phyloP scores from a whole-genome alignment of 2,888 invertebrate species.

The Xestia xanthographa region DNA sequence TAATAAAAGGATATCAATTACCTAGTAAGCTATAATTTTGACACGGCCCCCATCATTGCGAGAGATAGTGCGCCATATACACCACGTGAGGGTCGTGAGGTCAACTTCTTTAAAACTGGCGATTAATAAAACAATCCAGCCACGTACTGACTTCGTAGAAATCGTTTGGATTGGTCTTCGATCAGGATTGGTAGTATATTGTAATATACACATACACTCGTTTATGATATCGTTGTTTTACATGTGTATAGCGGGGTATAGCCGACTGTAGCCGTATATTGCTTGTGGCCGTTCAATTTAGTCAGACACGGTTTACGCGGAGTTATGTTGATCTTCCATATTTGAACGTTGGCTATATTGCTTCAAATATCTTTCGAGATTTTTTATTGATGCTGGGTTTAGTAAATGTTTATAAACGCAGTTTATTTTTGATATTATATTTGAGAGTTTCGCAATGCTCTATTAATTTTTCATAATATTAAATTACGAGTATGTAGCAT shows the following conservation, averaged over 20 bases:
- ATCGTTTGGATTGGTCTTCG: too few relatives aligned
- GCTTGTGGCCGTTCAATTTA: conserved; percentile 63
- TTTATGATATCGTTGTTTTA: conserved; percentile 41
- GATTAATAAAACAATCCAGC: background rate
- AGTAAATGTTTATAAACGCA: conserved; percentile 30
- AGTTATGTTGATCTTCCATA: conserved; percentile 64
- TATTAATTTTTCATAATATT: background rate
- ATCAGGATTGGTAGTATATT: background rate
- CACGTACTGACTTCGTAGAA: background rate
- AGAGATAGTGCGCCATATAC: background rate
- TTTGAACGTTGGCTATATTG: conserved; percentile 59
- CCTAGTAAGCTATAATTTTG: background rate
- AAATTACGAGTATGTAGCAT: background rate
- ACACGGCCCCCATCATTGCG: too few relatives aligned
- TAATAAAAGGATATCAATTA: too few relatives aligned
- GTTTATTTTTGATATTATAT: conserved; percentile 7
- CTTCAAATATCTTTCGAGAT: conserved; percentile 53
- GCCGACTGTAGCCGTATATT: conserved; percentile 25
- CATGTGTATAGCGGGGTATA: conserved; percentile 41
- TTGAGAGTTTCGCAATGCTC: background rate
- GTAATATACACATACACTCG: conserved; percentile 23
- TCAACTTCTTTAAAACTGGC: background rate
- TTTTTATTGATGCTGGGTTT: conserved; percentile 41
- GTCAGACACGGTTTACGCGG: conserved; percentile 52
- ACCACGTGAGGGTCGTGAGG: background rate